Conservation (phyloP, 2,113 vertebrate genomes). For the Panthera leo region DNA sequence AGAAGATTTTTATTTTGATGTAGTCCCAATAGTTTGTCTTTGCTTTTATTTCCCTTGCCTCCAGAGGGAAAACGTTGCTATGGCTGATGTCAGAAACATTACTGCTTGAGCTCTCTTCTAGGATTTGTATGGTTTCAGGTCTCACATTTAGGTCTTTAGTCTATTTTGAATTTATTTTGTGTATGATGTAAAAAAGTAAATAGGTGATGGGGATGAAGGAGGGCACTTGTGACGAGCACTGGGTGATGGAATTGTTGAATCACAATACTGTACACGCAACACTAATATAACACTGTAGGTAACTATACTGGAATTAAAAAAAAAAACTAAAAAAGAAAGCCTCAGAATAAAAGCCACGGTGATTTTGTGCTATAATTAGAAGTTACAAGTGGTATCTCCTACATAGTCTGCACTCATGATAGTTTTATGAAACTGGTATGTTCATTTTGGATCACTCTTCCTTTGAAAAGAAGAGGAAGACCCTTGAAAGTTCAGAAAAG, state of each 20-base stretch:
- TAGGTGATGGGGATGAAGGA: not conserved
- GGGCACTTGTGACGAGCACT: not conserved
- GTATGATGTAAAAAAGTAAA: not conserved
- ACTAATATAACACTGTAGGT: not conserved
- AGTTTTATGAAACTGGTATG: not conserved
- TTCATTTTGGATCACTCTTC: not conserved
- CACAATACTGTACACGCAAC: not conserved
- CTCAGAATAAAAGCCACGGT: not conserved
- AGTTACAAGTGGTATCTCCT: not conserved
- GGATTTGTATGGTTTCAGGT: not conserved
- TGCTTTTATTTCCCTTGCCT: not conserved
- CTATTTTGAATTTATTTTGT: not conserved
- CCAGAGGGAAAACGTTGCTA: not conserved
- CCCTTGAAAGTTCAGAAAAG: not conserved
- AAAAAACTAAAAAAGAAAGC: not conserved
- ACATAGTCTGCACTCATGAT: not conserved
- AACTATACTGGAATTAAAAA: not conserved
- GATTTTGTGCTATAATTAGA: not conserved
- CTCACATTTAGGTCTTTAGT: not conserved
- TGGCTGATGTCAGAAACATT: not conserved
- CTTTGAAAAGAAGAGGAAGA: not conserved
- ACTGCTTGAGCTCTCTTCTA: not conserved
- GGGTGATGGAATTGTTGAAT: not conserved
- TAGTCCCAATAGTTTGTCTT: not conserved
- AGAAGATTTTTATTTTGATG: not conserved